A percentile compares a stretch with the other conserved stretches of the same genome.
These are phyloP conservation scores for Limnephilus rhombicus DNA, from an alignment of 2,888 invertebrate genomes.

Conservation along the genomic window DNA sequence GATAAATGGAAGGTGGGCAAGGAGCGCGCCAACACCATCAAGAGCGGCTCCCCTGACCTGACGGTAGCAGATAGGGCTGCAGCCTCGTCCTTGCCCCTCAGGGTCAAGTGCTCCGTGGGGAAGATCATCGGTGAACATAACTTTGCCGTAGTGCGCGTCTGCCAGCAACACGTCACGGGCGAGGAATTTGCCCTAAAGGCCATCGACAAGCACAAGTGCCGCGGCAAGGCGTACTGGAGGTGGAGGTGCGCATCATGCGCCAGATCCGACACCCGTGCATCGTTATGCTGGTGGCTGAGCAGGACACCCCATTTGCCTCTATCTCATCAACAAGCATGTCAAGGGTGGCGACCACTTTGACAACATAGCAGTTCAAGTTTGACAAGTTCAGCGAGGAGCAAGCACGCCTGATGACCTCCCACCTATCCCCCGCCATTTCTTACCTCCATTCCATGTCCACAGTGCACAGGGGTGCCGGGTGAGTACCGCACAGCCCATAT, in stretches of 20 bases:
- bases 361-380: too few species aligned
- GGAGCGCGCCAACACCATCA: constrained; percentile 71
- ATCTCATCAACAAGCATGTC: constrained; percentile 96
- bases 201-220: constrained; percentile 96
- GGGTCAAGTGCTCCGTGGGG: constrained; percentile 86
- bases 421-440: constrained; percentile 93
- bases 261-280: constrained; percentile 95
- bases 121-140: constrained; percentile 94
- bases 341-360: too few species aligned
- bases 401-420: constrained; percentile 94
- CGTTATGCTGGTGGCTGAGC: constrained; percentile 93
- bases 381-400: constrained; percentile 94
- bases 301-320: constrained; percentile 91
- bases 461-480: constrained; percentile 98
- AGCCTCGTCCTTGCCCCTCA: constrained; percentile 77
- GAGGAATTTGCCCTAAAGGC: constrained; percentile 94
- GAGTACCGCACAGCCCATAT: constrained; percentile 88
- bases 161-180: constrained; percentile 84
- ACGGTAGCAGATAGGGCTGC: constrained; percentile 66
- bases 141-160: constrained; percentile 95
- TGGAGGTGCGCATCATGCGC: constrained; percentile 90
- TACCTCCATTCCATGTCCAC: constrained; percentile 96
- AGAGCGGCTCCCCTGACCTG: constrained; percentile 69
- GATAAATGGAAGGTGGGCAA: constrained; percentile 79
- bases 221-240: constrained; percentile 86